These are phyloP conservation scores for Ceyx erithaca DNA, from an alignment of 2,797 vertebrate genomes.

Conservation along the genomic window DNA sequence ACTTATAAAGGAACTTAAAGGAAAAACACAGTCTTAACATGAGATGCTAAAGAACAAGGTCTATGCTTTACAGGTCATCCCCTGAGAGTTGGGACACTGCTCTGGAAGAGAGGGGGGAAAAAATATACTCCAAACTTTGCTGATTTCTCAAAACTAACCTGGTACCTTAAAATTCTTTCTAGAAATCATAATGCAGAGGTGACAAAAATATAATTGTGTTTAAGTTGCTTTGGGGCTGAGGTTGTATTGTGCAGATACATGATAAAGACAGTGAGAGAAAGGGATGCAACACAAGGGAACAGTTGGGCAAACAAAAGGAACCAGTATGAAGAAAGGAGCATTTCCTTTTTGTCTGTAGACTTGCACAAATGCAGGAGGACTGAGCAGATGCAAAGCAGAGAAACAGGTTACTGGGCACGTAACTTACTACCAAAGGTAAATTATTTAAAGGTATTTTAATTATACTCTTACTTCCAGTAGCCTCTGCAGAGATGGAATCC, in stretches of 20 bases:
- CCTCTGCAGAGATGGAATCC: constrained; percentile 18
- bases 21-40: no score
- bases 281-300: background rate
- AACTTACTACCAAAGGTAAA: background rate
- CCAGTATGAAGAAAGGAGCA: background rate
- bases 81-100: no score
- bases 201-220: background rate
- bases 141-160: background rate
- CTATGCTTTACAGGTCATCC: no score
- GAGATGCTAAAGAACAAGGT: no score
- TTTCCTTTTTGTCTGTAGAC: constrained; percentile 21
- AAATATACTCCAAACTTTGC: background rate
- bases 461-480: constrained; percentile 31
- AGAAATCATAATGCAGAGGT: background rate
- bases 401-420: background rate
- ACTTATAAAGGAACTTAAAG: no score
- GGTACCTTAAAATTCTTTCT: background rate
- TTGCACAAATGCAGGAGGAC: constrained; percentile 4
- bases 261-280: background rate
- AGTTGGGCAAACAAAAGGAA: constrained; percentile 42
- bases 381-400: background rate
- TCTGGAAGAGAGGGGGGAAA: background rate
- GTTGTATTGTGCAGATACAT: background rate
- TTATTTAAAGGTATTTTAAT: background rate
- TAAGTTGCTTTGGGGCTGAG: background rate